phyloP scores from a whole-genome alignment of 2,113 vertebrate genomes.

The Myanophis thanlyinensis region DNA sequence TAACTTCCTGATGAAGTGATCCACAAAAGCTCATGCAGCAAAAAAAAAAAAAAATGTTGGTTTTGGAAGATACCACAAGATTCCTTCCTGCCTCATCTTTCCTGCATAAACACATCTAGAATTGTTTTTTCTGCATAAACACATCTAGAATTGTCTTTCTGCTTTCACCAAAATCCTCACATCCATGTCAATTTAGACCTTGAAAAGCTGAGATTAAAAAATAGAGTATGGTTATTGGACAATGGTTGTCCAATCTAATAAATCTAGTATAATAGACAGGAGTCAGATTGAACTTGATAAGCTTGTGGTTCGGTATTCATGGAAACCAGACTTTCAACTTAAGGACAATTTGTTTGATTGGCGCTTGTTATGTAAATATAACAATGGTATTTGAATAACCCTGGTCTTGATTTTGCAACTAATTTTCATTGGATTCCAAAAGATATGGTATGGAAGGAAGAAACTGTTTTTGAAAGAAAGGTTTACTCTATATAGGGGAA shows the following conservation, averaged over 20 bases:
- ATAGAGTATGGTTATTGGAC: background rate
- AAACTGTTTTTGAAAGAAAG: background rate
- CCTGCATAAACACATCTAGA: background rate
- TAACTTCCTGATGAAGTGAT: background rate
- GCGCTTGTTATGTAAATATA: background rate
- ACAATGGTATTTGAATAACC: background rate
- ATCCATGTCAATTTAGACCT: background rate
- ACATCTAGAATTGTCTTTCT: background rate
- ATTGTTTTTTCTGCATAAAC: background rate
- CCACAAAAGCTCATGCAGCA: background rate
- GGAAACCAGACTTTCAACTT: background rate
- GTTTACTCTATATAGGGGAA: background rate
- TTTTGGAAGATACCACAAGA: background rate
- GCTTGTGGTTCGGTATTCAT: background rate
- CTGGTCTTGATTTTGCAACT: background rate
- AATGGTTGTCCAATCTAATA: background rate
- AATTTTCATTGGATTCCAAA: background rate
- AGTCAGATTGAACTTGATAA: background rate
- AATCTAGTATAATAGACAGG: background rate
- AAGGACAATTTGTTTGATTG: background rate
- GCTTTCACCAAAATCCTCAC: background rate
- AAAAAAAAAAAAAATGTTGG: background rate
- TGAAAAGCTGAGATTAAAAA: background rate
- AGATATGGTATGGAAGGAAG: background rate
- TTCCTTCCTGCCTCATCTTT: background rate